Evolutionary conservation across 92 coral and sea anemone species (phyloP), one percentile per base, ranked within the genome.

Genomic region (Palythoa grandiflora): DNA sequence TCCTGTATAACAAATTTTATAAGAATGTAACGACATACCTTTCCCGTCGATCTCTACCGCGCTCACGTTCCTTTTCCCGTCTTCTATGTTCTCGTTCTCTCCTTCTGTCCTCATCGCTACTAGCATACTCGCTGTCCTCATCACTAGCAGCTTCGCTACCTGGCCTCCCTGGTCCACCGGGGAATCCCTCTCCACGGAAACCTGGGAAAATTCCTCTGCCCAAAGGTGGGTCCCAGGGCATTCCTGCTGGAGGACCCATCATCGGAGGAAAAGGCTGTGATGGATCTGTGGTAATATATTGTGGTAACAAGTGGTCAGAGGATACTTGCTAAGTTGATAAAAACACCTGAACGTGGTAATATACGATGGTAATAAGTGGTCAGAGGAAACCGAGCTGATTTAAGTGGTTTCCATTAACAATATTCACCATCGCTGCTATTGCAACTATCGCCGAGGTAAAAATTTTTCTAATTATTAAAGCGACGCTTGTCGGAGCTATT

Each of bases 91-190:
- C 98, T 21, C 99, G 94, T 66, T 94, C 96, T 53, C 98, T 84
- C 74, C 92, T 90, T 77, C 98, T 91, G 66, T 94, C 99, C 3
- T 96, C 99, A 38, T 95, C 99, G 66, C 99, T 96, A 66, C 99
- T 96, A 38, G 84, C 98, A 84, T 86, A 95, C 84, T 96, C 99
- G 74, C 99, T 96, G 47, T 96, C 99, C 2, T 96, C 99, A 77
- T 96, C 98, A 71, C 95, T 94, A 21, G 93, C 96, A 68, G 93
- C 94, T 79, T 95, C 98, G 91, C 94, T 94, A 51, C 94, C 96
- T n/a, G 92, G 96, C 85, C 98, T 77, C 71, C 75, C 91, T 14
- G 94, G 83, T 39, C 94, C 92, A 38, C 93, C 93, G 28, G 96
- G 93, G 75, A 95, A 95, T 66, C 89, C 93, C 76, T 93, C 98